Evolutionary conservation across 2,888 invertebrate species (phyloP), one percentile per base, ranked within the genome.

Genomic region (Fragum sueziense): DNA sequence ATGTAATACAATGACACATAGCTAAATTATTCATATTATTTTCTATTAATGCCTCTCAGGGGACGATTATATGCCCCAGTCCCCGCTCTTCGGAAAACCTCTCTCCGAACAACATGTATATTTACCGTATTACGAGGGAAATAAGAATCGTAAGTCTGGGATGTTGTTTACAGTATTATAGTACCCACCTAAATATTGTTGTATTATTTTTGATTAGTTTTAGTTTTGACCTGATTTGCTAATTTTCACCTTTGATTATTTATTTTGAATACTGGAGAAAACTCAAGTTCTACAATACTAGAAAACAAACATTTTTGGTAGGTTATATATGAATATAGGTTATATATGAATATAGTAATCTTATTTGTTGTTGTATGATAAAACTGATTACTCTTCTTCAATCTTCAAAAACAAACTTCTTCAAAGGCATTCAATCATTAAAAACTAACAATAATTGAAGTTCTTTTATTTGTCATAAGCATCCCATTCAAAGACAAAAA

Each of bases 91-190:
- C 94, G 96, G 96, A 93, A 95, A 95, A 93, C 96, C 96, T 91
- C 94, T 95, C 92, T 95, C 96, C 94, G 96, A 96, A 94, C 96
- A 95, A 94, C 96, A 96, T 94, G 95, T 96, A 94, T 96, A 96
- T 94, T 95, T 96, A 94, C 96, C 96, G 93, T 96, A 96, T 95
- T 95, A 95, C 93, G 96, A 96, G 94, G 96, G 96, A 94, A 95
- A 96, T 94, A 95, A 95, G 94, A 95, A 95, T 94, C 95, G 96
- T 96, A 96, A 96, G 96, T 96, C 79, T 65, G 51, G 52, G 73
- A 41, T 80, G 79, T 82, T 74, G 72, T 70, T n/a, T 17, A n/a
- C 47, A 47, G 17, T 47, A 14, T n/a, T n/a, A n/a, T n/a, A 14
- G 47, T 33, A 61, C 31, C 27, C 31, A 31, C 29, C 31, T 33